Evolutionary conservation across 2,888 invertebrate species (phyloP).

Genomic region (Subacronicta megacephala): DNA sequence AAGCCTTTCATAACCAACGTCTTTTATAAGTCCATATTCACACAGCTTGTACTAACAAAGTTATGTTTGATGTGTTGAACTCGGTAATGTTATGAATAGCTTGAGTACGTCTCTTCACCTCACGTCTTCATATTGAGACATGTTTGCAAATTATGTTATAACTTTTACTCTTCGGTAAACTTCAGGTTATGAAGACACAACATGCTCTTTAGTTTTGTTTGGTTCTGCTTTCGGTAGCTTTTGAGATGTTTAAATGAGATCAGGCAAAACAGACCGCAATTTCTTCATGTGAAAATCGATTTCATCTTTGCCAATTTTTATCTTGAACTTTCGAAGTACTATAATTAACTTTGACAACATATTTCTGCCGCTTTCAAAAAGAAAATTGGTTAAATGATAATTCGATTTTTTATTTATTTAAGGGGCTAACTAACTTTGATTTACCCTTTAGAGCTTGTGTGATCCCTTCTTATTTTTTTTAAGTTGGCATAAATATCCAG

Average conservation of each 20-base stretch:
- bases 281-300: too few species aligned
- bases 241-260: neutral
- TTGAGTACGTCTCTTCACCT: neutral
- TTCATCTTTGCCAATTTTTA: too few species aligned
- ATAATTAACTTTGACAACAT: too few species aligned
- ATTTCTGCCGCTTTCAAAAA: too few species aligned
- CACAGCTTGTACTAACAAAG: neutral
- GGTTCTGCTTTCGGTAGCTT: neutral
- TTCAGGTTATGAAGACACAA: neutral
- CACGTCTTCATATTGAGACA: neutral
- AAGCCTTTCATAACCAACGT: constrained; percentile 8
- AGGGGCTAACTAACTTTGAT: too few species aligned
- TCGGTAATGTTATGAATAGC: constrained; percentile 23
- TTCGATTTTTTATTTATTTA: too few species aligned
- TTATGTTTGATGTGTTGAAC: constrained; percentile 26
- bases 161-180: constrained; percentile 1
- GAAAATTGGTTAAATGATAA: too few species aligned
- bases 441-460: too few species aligned
- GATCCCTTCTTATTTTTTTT: too few species aligned
- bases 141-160: constrained; percentile 1
- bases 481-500: too few species aligned
- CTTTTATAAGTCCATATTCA: constrained; percentile 18
- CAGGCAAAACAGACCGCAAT: too few species aligned
- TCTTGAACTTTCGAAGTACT: too few species aligned
- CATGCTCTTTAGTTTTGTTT: constrained; percentile 1